Evolutionary conservation across 35 echinoderm and acorn worm species (phyloP), one percentile per base, ranked within the genome.

Genomic region (Apostichopus californicus): DNA sequence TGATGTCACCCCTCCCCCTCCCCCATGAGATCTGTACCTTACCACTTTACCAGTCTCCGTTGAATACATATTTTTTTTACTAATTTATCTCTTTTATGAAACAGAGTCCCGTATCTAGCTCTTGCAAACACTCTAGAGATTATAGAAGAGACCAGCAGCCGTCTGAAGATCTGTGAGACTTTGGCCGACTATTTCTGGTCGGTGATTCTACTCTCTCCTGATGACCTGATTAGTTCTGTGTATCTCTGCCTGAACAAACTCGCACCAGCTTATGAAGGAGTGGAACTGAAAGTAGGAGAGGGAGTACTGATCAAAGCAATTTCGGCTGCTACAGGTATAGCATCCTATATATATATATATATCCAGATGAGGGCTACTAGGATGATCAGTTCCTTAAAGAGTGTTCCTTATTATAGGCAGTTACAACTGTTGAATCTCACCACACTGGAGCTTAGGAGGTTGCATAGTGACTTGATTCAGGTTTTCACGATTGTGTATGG

Each of bases 201-300:
- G 1, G 97, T 99, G 54, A 93, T 99, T 61, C 78, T 91, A 5
- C 88, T 99, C 54, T 95, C 94, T 52, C 97, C 97, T 0, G 92
- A 93, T 23, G 97, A 99, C 52, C 75, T 96, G 0, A 73, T 93
- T 25, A 61, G 71, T 54, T 99, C 95, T 56, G 83, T 99, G 13
- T 99, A 99, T 77, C 86, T 99, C 54, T 99, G 97, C 89, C 90
- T 99, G 2, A 99, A 99, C 80, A 99, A 96, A 78, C 85, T 99
- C 6, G 97, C 97, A 9, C 97, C 97, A 60, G 97, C 97, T 5
- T 99, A 99, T 90, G 97, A 99, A 87, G 97, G 97, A 20, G 56
- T 95, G 59, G 97, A 99, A 89, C 82, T 99, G 1, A 95, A 95
- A 54, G 94, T 99, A 34, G 97, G 97, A 15, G 97, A 99, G 22